Conservation (phyloP, 2,113 vertebrate genomes). For the Edolisoma coerulescens region DNA sequence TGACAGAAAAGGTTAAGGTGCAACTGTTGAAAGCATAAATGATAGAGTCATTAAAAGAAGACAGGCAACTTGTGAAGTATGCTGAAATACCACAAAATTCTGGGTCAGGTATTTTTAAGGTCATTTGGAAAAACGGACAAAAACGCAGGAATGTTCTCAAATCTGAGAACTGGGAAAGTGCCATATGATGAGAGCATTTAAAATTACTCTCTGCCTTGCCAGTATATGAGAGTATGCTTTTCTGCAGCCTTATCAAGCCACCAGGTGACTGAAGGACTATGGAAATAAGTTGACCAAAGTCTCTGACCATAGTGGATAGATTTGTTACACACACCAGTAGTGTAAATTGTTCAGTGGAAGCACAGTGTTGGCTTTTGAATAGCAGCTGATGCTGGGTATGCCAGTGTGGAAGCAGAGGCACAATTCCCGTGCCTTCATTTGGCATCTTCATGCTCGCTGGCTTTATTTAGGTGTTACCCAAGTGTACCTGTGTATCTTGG, state of each 20-base stretch:
- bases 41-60: not conserved
- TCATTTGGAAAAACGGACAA: not conserved
- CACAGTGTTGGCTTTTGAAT: not conserved
- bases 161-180: not conserved
- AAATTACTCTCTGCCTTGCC: not conserved
- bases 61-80: not conserved
- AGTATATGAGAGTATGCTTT: not conserved
- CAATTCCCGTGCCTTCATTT: not conserved
- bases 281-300: not conserved
- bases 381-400: not conserved
- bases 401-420: not conserved
- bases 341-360: not conserved
- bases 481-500: not conserved
- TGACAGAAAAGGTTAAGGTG: not conserved
- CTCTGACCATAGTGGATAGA: not conserved
- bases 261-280: not conserved
- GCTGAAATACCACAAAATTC: not conserved
- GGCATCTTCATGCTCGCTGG: accelerated
- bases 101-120: not conserved
- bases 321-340: not conserved
- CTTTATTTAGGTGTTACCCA: not conserved
- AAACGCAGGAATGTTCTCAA: not conserved
- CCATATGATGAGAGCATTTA: not conserved
- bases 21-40: not conserved
- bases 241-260: not conserved